Conservation (phyloP, 2,113 vertebrate species). For the Chunga burmeisteri region DNA sequence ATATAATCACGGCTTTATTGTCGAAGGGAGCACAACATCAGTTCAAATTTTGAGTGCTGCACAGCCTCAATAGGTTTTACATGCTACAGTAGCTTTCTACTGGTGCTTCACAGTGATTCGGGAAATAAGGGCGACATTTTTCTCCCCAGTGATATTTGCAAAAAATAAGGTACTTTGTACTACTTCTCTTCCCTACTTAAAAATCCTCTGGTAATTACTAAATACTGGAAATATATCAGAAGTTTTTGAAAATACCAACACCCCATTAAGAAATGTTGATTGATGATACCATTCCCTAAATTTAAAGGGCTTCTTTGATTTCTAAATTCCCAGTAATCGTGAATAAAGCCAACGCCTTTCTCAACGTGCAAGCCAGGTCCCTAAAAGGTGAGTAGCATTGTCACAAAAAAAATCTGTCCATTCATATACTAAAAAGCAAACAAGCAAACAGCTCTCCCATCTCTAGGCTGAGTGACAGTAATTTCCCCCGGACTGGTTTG, state of each 20-base stretch:
- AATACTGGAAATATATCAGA: background rate
- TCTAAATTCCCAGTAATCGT: background rate
- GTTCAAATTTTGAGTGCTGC: background rate
- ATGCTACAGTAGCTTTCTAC: background rate
- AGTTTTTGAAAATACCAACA: background rate
- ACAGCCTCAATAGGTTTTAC: background rate
- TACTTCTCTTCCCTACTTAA: background rate
- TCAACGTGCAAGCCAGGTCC: background rate
- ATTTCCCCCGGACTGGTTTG: background rate
- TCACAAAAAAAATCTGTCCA: background rate
- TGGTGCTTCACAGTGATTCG: background rate
- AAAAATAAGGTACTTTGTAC: background rate
- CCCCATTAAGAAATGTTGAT: background rate
- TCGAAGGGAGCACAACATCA: background rate
- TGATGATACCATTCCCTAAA: background rate
- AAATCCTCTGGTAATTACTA: background rate
- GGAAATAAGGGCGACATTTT: background rate
- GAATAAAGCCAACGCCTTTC: background rate
- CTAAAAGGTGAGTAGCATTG: background rate
- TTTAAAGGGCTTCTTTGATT: background rate
- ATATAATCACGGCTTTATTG: slow-evolving; percentile 1
- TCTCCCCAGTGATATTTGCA: background rate
- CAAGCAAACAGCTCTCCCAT: background rate
- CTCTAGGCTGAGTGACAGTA: background rate
- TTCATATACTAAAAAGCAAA: background rate